Conservation (phyloP, 37 sponge, comb jelly and placozoan genomes). For the Eunapius fragilis region DNA sequence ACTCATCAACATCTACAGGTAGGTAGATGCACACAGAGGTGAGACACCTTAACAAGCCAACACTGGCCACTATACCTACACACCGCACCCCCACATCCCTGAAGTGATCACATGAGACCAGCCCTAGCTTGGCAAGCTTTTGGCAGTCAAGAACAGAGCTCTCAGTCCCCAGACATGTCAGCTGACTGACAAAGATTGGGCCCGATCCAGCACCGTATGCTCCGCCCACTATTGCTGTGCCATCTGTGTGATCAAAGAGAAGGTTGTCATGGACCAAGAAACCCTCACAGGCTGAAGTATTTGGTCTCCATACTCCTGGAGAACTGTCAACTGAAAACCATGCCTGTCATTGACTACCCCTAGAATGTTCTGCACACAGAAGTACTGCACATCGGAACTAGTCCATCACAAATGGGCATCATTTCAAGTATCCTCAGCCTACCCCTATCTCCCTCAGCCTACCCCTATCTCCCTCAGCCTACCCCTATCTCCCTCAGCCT, state of each 20-base stretch:
- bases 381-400: no score
- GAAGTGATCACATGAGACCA: constrained; percentile 22
- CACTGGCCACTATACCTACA: constrained; percentile 31
- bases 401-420: no score
- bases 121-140: neutral
- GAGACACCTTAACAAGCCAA: neutral
- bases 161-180: neutral
- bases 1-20: constrained; percentile 43
- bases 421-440: no score
- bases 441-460: no score
- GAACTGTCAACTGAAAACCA: no score
- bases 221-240: neutral
- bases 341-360: no score
- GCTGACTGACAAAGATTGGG: neutral
- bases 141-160: constrained; percentile 1
- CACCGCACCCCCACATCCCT: constrained; percentile 34
- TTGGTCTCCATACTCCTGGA: no score
- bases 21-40: neutral
- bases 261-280: neutral
- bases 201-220: constrained; percentile 26
- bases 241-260: neutral
- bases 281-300: no score
- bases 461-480: no score
- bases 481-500: no score
- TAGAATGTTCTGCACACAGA: no score